These are phyloP conservation scores for Harlomillsia oculata DNA, from an alignment of 1,140 invertebrate genomes.

Conservation along the genomic window DNA sequence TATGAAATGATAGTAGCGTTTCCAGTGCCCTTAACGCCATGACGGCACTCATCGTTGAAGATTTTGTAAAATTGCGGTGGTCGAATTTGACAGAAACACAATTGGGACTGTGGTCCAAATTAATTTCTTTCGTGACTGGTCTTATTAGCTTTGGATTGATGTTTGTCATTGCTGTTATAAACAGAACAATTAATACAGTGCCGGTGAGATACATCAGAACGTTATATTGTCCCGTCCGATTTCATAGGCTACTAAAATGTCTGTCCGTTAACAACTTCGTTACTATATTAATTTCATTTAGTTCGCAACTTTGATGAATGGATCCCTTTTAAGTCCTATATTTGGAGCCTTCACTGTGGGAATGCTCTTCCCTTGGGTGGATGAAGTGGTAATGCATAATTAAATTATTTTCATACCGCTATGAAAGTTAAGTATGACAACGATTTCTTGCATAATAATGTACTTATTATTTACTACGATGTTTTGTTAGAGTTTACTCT, in stretches of 20 bases:
- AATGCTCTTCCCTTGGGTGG: constrained; percentile 30
- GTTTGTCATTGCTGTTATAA: constrained; percentile 22
- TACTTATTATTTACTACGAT: background rate
- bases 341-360: constrained; percentile 25
- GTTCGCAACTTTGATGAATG: too few species aligned
- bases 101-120: constrained; percentile 22
- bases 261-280: too few species aligned
- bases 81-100: constrained; percentile 17
- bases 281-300: too few species aligned
- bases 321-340: too few species aligned
- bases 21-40: constrained; percentile 27
- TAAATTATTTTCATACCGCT: too few species aligned
- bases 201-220: too few species aligned
- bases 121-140: constrained; percentile 16
- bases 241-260: too few species aligned
- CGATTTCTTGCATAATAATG: background rate
- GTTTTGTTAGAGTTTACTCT: too few species aligned
- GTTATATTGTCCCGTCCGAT: too few species aligned
- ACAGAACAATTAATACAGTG: too few species aligned
- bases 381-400: constrained; percentile 22
- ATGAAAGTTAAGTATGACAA: background rate
- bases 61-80: constrained; percentile 17
- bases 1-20: constrained; percentile 14
- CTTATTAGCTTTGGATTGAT: constrained; percentile 24
- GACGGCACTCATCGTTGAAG: constrained; percentile 22